These are phyloP conservation scores for Mormyrus hasselquistii DNA, from an alignment of 2,797 vertebrate genomes.

Conservation along the genomic window DNA sequence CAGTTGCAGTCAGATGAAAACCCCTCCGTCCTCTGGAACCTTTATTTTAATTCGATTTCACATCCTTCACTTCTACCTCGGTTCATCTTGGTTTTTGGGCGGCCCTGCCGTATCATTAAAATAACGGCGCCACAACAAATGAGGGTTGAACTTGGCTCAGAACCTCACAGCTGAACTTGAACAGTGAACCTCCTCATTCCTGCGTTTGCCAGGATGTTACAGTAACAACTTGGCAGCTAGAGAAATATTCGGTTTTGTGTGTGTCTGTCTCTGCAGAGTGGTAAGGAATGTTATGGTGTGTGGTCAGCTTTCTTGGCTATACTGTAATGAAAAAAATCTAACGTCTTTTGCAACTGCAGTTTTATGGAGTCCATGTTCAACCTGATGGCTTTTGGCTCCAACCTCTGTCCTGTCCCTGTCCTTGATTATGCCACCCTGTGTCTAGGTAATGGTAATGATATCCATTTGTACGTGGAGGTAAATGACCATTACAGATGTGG, in stretches of 20 bases:
- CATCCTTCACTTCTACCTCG: not conserved
- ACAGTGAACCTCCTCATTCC: not conserved
- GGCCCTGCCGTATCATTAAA: not conserved
- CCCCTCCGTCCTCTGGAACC: not conserved
- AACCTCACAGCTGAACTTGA: not conserved
- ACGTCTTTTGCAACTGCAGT: not conserved
- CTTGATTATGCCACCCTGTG: not conserved
- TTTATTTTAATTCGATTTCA: not conserved
- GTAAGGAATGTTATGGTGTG: not conserved
- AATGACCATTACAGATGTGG: constrained; percentile 22
- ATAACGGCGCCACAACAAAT: not conserved
- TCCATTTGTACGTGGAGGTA: not conserved
- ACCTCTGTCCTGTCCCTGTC: not conserved
- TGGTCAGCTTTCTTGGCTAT: not conserved
- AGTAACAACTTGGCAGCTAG: not conserved
- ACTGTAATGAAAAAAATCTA: not conserved
- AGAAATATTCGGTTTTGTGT: not conserved
- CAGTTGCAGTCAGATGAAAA: not conserved
- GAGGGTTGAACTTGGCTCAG: not conserved
- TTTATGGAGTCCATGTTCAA: not conserved
- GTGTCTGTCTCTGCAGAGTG: not conserved
- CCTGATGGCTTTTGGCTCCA: not conserved
- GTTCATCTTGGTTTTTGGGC: not conserved
- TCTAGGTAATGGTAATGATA: not conserved
- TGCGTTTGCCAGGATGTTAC: not conserved